These are phyloP conservation scores for Natrix natrix DNA, from an alignment of 2,797 vertebrate genomes.

Conservation along the genomic window DNA sequence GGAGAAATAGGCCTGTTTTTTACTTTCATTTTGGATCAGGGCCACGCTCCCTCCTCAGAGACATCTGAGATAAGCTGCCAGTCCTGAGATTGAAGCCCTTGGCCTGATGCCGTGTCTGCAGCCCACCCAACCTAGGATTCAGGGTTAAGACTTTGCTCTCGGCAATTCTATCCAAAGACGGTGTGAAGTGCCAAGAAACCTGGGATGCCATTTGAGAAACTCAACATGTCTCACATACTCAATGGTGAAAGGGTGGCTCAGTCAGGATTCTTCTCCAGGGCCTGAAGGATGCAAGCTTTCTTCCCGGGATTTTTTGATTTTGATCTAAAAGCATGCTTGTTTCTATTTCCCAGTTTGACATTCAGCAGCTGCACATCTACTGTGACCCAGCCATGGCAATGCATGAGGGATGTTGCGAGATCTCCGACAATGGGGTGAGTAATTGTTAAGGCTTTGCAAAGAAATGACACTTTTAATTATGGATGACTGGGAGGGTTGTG, in stretches of 20 bases:
- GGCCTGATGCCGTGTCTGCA: background rate
- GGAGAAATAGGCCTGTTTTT: background rate
- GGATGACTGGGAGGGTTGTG: background rate
- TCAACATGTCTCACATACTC: background rate
- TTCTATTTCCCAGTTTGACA: conserved; percentile 79
- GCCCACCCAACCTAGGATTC: background rate
- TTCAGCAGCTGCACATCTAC: conserved; percentile 91
- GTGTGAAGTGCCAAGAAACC: background rate
- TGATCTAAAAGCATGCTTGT: background rate
- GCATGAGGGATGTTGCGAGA: conserved; percentile 92
- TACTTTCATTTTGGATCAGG: background rate
- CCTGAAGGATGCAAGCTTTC: background rate
- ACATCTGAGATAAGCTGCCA: background rate
- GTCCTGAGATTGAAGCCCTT: background rate
- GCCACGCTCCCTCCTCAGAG: background rate
- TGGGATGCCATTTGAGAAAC: background rate
- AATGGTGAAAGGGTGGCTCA: background rate
- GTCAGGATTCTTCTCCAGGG: background rate
- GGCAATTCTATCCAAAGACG: background rate
- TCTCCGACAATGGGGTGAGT: conserved; percentile 84
- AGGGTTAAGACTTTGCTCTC: background rate
- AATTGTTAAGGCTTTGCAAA: background rate
- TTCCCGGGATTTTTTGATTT: too few relatives aligned
- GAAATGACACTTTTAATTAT: background rate
- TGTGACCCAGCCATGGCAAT: conserved; percentile 85